Percentiles rank a stretch among this genome's conserved stretches.
Conservation (phyloP, 2,888 invertebrate species). For the Cheilosia grossa region DNA sequence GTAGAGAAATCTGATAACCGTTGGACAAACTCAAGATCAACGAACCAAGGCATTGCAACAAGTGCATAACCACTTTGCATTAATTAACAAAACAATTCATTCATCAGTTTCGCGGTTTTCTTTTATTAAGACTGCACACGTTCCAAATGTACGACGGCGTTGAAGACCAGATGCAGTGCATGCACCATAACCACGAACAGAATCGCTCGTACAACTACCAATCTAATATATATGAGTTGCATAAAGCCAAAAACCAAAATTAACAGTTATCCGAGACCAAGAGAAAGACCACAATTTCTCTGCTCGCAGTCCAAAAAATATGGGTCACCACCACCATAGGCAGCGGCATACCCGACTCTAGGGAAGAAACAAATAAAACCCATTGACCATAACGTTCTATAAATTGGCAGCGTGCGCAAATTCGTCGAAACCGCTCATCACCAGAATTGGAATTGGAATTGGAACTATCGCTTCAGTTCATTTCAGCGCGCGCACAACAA, state of each 20-base stretch:
- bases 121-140: conserved; percentile 57
- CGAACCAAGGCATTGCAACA: conserved; percentile 60
- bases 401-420: conserved; percentile 53
- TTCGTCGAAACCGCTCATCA: conserved; percentile 66
- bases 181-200: conserved; percentile 42
- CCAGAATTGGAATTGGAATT: conserved; percentile 67
- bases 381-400: conserved; percentile 70
- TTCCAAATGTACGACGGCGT: neutral
- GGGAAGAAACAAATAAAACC: conserved; percentile 64
- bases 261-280: conserved; percentile 47
- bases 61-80: conserved; percentile 53
- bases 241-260: conserved; percentile 65
- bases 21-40: conserved; percentile 45
- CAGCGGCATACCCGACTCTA: conserved; percentile 18
- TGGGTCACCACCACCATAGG: conserved; percentile 69
- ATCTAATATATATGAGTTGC: conserved; percentile 48
- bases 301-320: conserved; percentile 44
- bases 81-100: conserved; percentile 71
- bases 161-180: conserved; percentile 24
- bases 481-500: neutral
- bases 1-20: conserved; percentile 56
- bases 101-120: conserved; percentile 46
- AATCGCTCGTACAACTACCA: neutral
- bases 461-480: conserved; percentile 56
- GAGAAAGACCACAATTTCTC: conserved; percentile 69